These are phyloP conservation scores for Baronia brevicornis DNA, from an alignment of 2,888 invertebrate species.

Conservation along the genomic window DNA sequence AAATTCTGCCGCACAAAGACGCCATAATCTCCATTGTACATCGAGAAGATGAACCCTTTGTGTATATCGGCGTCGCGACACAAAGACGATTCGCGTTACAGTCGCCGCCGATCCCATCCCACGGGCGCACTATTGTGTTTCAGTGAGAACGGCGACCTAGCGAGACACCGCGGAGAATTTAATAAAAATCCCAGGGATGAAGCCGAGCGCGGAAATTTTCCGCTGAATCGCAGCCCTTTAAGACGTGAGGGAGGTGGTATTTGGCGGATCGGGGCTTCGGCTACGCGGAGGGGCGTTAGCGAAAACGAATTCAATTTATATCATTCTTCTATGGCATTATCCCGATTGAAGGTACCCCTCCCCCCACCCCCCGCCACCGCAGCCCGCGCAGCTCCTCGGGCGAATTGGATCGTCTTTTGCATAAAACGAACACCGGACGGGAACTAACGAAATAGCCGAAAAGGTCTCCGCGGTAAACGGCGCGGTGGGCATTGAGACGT, in stretches of 20 bases:
- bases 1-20: slow-evolving; percentile 6
- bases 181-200: slow-evolving; percentile 54
- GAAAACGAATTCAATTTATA: slow-evolving; percentile 67
- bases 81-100: slow-evolving; percentile 5
- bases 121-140: slow-evolving; percentile 17
- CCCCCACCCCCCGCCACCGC: slow-evolving; percentile 31
- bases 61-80: slow-evolving; percentile 8
- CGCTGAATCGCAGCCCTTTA: slow-evolving; percentile 57
- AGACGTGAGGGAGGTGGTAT: slow-evolving; percentile 42
- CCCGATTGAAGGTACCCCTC: slow-evolving; percentile 52
- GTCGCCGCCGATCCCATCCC: slow-evolving; percentile 1
- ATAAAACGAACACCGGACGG: slow-evolving; percentile 69
- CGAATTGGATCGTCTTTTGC: slow-evolving; percentile 70
- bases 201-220: slow-evolving; percentile 52
- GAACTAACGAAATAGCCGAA: slow-evolving; percentile 61
- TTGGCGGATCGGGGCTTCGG: slow-evolving; percentile 33
- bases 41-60: slow-evolving; percentile 6
- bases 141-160: slow-evolving; percentile 18
- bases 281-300: slow-evolving; percentile 23
- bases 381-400: too few relatives aligned
- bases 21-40: slow-evolving; percentile 6
- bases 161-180: slow-evolving; percentile 37
- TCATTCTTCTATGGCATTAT: slow-evolving; percentile 69
- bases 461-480: slow-evolving; percentile 34
- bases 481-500: slow-evolving; percentile 15